These are phyloP conservation scores for Astyanax mexicanus DNA, from an alignment of 2,797 vertebrate species.

Conservation along the genomic window DNA sequence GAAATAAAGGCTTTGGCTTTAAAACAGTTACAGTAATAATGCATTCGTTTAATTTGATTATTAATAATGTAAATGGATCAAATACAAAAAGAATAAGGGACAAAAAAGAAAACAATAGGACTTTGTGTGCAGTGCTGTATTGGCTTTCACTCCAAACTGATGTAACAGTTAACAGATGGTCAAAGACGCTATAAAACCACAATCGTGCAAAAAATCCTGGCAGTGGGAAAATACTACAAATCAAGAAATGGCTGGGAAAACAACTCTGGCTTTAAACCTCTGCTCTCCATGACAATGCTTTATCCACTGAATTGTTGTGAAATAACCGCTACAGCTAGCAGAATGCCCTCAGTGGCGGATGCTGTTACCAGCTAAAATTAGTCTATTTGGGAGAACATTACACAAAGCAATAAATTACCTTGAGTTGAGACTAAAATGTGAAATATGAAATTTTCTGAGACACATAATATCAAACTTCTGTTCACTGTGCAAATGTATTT, in stretches of 20 bases:
- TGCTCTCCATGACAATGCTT: constrained; percentile 16
- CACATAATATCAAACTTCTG: background rate
- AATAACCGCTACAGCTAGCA: constrained; percentile 13
- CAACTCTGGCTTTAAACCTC: constrained; percentile 32
- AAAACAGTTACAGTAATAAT: no score
- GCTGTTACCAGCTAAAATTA: background rate
- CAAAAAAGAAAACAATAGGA: constrained; percentile 32
- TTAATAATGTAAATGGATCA: background rate
- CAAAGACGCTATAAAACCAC: constrained; percentile 50
- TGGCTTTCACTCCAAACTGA: constrained; percentile 47
- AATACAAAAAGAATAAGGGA: background rate
- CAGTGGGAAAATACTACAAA: constrained; percentile 39
- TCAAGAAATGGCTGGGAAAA: constrained; percentile 35
- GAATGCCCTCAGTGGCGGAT: background rate
- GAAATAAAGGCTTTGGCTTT: no score
- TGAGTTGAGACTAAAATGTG: background rate
- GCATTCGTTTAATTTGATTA: background rate
- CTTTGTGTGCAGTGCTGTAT: constrained; percentile 45
- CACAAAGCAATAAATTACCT: background rate
- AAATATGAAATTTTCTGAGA: background rate
- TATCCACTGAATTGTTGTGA: constrained; percentile 43
- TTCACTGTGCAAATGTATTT: background rate
- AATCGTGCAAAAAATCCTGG: constrained; percentile 51
- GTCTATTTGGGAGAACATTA: background rate
- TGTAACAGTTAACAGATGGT: constrained; percentile 70